phyloP scores from a whole-genome alignment of 2,888 invertebrate species.

The Melinaea marsaeus region DNA sequence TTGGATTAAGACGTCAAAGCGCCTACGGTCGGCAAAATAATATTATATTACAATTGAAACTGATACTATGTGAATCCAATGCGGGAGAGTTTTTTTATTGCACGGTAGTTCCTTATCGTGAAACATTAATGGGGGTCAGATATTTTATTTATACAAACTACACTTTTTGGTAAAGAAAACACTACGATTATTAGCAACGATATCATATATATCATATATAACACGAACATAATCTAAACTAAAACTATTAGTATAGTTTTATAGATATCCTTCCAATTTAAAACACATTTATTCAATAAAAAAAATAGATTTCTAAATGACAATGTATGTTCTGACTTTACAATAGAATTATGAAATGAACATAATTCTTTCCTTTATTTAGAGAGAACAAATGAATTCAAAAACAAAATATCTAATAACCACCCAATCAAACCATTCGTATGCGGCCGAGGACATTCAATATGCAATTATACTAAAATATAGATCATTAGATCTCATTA shows the following conservation, averaged over 20 bases:
- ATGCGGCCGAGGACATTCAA: conserved; percentile 63
- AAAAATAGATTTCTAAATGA: not conserved
- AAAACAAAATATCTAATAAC: conserved; percentile 48
- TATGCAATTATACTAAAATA: conserved; percentile 64
- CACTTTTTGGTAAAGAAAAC: no score
- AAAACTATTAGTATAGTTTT: no score
- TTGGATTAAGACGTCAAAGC: conserved; percentile 75
- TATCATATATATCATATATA: no score
- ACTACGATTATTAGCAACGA: no score
- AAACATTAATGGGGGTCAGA: not conserved
- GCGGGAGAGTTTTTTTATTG: conserved; percentile 1
- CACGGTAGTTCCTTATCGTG: not conserved
- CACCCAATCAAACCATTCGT: conserved; percentile 67
- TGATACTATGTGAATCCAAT: conserved; percentile 39
- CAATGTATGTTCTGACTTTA: conserved; percentile 30
- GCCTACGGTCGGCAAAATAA: conserved; percentile 67
- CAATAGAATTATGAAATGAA: conserved; percentile 24
- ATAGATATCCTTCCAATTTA: no score
- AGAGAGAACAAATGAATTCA: conserved; percentile 42
- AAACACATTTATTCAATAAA: not conserved
- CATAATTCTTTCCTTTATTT: conserved; percentile 18
- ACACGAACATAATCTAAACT: no score
- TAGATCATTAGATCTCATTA: conserved; percentile 70
- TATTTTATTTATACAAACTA: no score
- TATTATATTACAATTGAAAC: conserved; percentile 56